Percentiles rank a stretch among this genome's conserved stretches.
Conservation (phyloP, 2,113 vertebrate species). For the Verasper variegatus region DNA sequence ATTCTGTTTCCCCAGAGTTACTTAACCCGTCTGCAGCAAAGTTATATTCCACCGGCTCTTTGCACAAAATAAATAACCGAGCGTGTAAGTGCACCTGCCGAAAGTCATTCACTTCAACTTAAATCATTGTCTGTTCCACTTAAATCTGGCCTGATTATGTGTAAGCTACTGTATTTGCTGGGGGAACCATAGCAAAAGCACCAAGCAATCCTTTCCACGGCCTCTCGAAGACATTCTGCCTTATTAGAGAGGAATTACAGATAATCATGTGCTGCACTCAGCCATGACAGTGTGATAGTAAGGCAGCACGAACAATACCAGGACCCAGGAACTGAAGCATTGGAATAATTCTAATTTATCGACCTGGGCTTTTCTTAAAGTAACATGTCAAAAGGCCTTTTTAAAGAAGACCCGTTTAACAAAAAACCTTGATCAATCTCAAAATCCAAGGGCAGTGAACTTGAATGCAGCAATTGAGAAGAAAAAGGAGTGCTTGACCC, state of each 20-base stretch:
- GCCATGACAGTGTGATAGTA: too few relatives aligned
- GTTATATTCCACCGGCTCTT: not conserved
- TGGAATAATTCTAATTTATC: not conserved
- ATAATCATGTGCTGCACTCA: not conserved
- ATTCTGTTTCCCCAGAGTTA: not conserved
- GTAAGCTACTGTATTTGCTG: not conserved
- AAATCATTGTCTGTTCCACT: conserved; percentile 16
- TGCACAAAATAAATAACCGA: not conserved
- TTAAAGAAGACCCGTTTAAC: too few relatives aligned
- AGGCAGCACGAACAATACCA: not conserved
- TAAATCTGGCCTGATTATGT: conserved; percentile 1
- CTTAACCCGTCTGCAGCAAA: not conserved
- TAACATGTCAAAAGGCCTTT: too few relatives aligned
- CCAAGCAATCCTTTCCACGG: not conserved
- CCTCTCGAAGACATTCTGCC: not conserved
- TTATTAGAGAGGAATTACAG: not conserved
- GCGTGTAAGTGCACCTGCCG: conserved; percentile 21
- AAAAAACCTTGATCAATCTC: too few relatives aligned
- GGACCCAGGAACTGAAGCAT: not conserved
- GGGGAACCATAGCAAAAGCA: not conserved
- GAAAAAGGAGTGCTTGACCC: not conserved
- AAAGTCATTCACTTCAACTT: conserved; percentile 14
- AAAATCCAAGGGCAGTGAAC: not conserved
- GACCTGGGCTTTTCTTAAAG: not conserved
- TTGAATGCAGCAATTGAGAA: not conserved